These are phyloP conservation scores for Muntiacus reevesi DNA, from an alignment of 2,113 vertebrate genomes.

Conservation along the genomic window DNA sequence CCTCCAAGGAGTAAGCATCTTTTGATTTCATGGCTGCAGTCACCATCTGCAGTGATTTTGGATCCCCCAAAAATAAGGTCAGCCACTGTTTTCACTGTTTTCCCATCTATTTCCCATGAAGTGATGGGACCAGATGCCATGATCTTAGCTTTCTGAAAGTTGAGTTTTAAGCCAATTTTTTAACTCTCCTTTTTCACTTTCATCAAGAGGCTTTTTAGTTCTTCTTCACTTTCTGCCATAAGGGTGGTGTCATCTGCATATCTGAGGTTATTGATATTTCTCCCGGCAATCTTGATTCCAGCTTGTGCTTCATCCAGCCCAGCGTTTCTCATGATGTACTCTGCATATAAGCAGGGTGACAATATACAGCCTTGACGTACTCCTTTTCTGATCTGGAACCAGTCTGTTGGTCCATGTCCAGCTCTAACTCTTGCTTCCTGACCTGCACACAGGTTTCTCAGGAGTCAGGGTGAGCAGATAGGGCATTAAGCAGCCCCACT, in stretches of 20 bases:
- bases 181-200: not conserved
- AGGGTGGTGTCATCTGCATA: not conserved
- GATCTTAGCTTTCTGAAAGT: not conserved
- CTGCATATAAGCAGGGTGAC: not conserved
- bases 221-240: not conserved
- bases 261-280: not conserved
- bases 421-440: not conserved
- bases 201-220: not conserved
- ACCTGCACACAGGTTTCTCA: not conserved
- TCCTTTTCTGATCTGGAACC: not conserved
- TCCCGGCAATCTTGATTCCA: not conserved
- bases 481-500: not conserved
- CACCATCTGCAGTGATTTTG: not conserved
- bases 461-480: not conserved
- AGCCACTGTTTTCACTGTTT: not conserved
- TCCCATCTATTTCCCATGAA: not conserved
- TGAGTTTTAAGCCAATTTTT: not conserved
- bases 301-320: not conserved
- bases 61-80: fast-evolving
- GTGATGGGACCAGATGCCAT: not conserved
- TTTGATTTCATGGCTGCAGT: not conserved
- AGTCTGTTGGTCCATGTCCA: not conserved
- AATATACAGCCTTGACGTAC: not conserved
- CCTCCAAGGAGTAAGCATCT: not conserved
- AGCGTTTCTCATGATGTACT: not conserved